These are phyloP conservation scores for Tetragonula carbonaria DNA, from an alignment of 2,888 invertebrate species.

Conservation along the genomic window DNA sequence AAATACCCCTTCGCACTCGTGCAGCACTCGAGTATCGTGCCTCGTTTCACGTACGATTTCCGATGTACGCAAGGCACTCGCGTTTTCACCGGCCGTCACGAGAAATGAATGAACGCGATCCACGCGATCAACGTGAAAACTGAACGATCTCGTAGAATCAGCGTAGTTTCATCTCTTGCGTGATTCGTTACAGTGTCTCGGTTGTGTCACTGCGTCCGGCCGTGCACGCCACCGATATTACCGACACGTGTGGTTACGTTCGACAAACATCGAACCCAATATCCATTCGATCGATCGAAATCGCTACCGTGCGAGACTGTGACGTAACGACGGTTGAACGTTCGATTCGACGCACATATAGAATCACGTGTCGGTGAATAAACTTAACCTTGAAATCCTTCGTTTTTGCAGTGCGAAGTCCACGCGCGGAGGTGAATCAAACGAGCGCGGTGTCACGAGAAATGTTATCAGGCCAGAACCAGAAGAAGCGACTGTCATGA, in stretches of 20 bases:
- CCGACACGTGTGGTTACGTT: slow-evolving; percentile 19
- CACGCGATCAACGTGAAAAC: slow-evolving; percentile 11
- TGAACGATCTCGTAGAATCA: slow-evolving; percentile 27
- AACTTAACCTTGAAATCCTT: slow-evolving; percentile 5
- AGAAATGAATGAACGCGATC: slow-evolving; percentile 1
- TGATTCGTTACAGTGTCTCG: slow-evolving; percentile 53
- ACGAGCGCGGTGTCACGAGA: not conserved
- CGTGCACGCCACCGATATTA: slow-evolving; percentile 38
- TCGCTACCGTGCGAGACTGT: not conserved
- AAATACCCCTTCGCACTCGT: not conserved
- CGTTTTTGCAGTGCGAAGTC: not conserved
- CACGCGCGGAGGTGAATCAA: slow-evolving; percentile 1
- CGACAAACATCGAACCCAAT: slow-evolving; percentile 32
- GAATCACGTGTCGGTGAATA: slow-evolving; percentile 28
- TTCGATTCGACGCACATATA: not conserved
- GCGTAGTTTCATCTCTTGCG: slow-evolving; percentile 40
- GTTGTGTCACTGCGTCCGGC: slow-evolving; percentile 42
- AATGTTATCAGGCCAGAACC: slow-evolving; percentile 29
- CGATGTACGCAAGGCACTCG: slow-evolving; percentile 11
- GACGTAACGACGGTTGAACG: not conserved
- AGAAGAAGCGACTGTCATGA: slow-evolving; percentile 40
- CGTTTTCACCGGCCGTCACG: not conserved
- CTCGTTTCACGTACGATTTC: not conserved
- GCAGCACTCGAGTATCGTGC: not conserved
- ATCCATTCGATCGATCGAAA: slow-evolving; percentile 26